Percentiles rank a stretch among this genome's conserved stretches.
Conservation (phyloP, 1,140 invertebrate genomes). For the Cyrtorhinus lividipennis region DNA sequence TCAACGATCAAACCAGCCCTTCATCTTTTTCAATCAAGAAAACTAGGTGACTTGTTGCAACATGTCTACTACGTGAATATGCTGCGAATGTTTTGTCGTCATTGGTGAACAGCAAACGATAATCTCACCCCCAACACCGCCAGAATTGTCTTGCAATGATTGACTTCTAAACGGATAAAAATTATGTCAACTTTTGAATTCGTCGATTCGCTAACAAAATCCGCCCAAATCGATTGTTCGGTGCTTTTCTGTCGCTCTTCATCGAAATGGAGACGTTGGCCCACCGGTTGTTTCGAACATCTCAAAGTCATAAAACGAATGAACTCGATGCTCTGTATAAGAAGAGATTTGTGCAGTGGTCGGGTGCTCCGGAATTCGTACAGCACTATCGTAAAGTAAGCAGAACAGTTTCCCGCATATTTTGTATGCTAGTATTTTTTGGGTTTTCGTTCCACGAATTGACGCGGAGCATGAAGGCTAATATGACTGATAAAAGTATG, state of each 20-base stretch:
- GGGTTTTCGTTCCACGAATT: background rate
- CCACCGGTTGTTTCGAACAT: background rate
- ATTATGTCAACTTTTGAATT: background rate
- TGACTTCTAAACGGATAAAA: too few relatives aligned
- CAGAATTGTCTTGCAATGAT: too few relatives aligned
- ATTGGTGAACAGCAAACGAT: background rate
- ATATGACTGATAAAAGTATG: background rate
- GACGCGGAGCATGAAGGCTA: background rate
- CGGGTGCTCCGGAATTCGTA: background rate
- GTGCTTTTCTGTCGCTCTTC: background rate
- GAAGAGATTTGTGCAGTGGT: constrained; percentile 19
- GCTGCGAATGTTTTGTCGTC: background rate
- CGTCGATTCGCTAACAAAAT: background rate
- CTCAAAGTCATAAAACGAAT: background rate
- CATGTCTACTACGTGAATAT: background rate
- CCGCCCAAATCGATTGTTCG: background rate
- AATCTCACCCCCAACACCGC: background rate
- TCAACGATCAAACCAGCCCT: background rate
- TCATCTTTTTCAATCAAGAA: background rate
- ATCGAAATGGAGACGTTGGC: background rate
- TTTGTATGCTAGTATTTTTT: too few relatives aligned
- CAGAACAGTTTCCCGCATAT: too few relatives aligned
- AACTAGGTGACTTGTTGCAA: background rate
- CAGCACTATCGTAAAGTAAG: constrained; percentile 16
- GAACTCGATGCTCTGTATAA: constrained; percentile 7